phyloP scores from a whole-genome alignment of 2,797 vertebrate species.

The Staurois parvus region DNA sequence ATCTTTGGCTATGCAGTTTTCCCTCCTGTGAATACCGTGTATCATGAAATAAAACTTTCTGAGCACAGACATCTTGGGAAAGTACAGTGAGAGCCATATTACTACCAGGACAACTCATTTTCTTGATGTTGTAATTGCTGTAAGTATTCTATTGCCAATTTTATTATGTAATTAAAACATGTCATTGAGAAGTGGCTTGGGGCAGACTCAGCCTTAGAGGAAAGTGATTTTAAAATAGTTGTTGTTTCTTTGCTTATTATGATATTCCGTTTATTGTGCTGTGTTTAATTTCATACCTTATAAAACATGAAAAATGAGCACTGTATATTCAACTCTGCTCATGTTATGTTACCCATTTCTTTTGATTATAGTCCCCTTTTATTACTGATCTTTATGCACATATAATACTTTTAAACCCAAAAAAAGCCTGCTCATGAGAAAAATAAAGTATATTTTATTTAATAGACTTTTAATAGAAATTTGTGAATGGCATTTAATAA shows the following conservation, averaged over 20 bases:
- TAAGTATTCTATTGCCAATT: slow-evolving; percentile 55
- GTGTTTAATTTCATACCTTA: slow-evolving; percentile 76
- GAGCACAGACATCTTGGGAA: slow-evolving; percentile 32
- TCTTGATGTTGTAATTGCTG: slow-evolving; percentile 52
- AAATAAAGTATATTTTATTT: slow-evolving; percentile 73
- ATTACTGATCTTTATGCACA: slow-evolving; percentile 68
- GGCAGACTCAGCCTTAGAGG: slow-evolving; percentile 37
- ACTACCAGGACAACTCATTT: slow-evolving; percentile 24
- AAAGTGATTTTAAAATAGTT: slow-evolving; percentile 62
- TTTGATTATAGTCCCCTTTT: slow-evolving; percentile 71
- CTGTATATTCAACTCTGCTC: slow-evolving; percentile 68
- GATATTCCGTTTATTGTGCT: slow-evolving; percentile 67
- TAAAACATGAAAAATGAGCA: slow-evolving; percentile 74
- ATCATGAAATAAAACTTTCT: slow-evolving; percentile 28
- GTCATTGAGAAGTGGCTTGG: slow-evolving; percentile 46
- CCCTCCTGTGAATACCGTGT: not conserved
- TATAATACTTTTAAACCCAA: slow-evolving; percentile 69
- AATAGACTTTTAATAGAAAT: slow-evolving; percentile 70
- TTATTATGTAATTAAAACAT: slow-evolving; percentile 58
- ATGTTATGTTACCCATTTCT: slow-evolving; percentile 69
- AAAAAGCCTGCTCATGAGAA: slow-evolving; percentile 78
- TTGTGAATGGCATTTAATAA: slow-evolving; percentile 64
- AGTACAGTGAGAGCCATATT: slow-evolving; percentile 10
- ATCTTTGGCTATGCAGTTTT: not conserved
- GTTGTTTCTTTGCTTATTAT: slow-evolving; percentile 67